A percentile compares a stretch with the other conserved stretches of the same genome.
phyloP scores from a whole-genome alignment of 2,797 vertebrate genomes.

The Carduelis carduelis region DNA sequence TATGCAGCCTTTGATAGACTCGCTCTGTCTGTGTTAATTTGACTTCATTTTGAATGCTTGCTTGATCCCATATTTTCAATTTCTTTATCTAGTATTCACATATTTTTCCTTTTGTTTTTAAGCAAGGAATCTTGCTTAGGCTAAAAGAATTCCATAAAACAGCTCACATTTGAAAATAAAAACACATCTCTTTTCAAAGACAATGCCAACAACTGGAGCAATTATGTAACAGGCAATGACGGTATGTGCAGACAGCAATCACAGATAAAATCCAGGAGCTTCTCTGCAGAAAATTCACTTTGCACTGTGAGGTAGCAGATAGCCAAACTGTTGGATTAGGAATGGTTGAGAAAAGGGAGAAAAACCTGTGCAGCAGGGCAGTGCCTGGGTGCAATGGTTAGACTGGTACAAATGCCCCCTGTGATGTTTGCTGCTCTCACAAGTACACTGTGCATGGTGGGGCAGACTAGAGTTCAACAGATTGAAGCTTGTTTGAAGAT shows the following conservation, averaged over 20 bases:
- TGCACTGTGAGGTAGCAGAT: neutral
- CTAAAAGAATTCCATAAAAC: neutral
- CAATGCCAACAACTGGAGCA: neutral
- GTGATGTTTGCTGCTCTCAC: neutral
- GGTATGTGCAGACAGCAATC: neutral
- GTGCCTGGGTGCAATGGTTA: neutral
- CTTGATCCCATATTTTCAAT: neutral
- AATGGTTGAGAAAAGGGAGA: neutral
- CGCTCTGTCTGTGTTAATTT: neutral
- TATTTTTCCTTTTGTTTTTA: neutral
- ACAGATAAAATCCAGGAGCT: neutral
- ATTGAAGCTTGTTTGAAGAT: neutral
- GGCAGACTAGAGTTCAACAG: neutral
- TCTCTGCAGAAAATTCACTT: neutral
- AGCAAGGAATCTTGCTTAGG: neutral
- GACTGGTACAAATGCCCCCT: neutral
- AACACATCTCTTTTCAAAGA: neutral
- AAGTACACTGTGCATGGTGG: neutral
- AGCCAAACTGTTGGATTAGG: neutral
- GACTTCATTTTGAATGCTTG: neutral
- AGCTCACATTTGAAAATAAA: conserved; percentile 24
- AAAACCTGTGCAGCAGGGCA: neutral
- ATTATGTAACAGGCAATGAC: neutral
- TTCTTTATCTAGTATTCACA: neutral
- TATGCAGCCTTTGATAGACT: neutral